Base-by-base conservation (phyloP, 2,797 vertebrate species). In the Sitta carolinensis region DNA sequence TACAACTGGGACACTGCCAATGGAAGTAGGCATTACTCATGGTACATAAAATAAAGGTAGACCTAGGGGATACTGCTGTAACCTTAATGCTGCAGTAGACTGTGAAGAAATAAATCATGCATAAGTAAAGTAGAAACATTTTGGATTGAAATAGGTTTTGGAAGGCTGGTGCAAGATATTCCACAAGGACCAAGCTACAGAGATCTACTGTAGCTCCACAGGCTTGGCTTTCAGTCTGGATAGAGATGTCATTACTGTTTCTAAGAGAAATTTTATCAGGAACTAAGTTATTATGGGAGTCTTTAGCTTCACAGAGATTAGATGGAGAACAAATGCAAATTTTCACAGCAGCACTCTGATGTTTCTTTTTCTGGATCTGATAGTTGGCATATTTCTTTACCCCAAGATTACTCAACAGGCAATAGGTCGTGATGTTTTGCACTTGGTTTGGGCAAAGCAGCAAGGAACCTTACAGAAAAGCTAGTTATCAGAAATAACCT, bases 401-500 rank as follows among this genome's bases (percentile, higher is more conserved):
- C 64, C 54, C 64, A 42, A 43, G 93, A 94, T 87, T 81, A 81
- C 32, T 90, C 51, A 84, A 86, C 11, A 89, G 72, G 79, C 75
- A 89, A 76, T 55, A 90, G 89, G 84, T 85, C 40, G 0, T 85
- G 57, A 50, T 90, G 51, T 42, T 94, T 86, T 84, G 88, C 69
- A 52, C 51, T 79, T 11, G 3, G 48, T 73, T 91, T 88, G 83
- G 80, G 63, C 54, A 78, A 92, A 91, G 63, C 55, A 82, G 50
- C 1, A 2, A 93, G 54, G 51, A 94, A 81, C 40, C 51, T 81
- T 76, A 72, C 45, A 86, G 76, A 84, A 94, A 94, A 93, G 64
- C 61, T 89, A 78, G 81, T 92, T 83, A 83, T 95, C 68, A 77
- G 63, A 87, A 89, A 92, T 87, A 96, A 95, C 84, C 89, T 91